phyloP scores from a whole-genome alignment of 2,797 vertebrate genomes.

The Tamandua tetradactyla region DNA sequence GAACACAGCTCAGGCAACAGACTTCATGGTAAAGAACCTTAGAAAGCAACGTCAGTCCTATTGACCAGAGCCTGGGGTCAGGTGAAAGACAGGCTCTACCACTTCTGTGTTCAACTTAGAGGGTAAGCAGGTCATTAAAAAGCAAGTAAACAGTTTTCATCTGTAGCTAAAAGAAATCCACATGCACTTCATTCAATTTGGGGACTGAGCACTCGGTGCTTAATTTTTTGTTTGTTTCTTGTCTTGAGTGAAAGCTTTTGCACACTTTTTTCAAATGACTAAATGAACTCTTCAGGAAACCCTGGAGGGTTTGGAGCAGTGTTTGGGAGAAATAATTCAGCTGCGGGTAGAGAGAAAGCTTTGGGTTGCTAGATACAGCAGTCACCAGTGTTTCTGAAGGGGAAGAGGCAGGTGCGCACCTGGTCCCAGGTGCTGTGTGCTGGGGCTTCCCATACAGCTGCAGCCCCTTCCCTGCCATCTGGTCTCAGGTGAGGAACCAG shows the following conservation, averaged over 20 bases:
- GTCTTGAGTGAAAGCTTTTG: background rate
- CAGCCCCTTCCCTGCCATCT: background rate
- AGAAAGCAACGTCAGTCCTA: background rate
- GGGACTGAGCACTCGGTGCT: background rate
- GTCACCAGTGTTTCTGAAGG: background rate
- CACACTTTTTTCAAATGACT: background rate
- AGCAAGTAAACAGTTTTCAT: background rate
- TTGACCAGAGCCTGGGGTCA: background rate
- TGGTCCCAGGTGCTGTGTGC: background rate
- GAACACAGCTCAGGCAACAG: background rate
- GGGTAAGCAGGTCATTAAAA: background rate
- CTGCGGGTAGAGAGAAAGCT: background rate
- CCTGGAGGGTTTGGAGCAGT: background rate
- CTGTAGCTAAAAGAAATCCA: background rate
- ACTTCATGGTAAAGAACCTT: background rate
- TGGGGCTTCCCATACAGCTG: background rate
- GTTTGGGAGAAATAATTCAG: background rate
- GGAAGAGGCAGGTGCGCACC: background rate
- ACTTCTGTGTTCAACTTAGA: background rate
- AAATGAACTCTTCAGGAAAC: too few species aligned
- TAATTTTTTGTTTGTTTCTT: background rate
- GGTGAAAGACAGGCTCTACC: background rate
- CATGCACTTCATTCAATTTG: background rate
- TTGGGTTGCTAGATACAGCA: background rate
- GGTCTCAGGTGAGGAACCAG: background rate